These are phyloP conservation scores for Prosapia bicincta DNA, from an alignment of 2,888 invertebrate genomes.

Conservation along the genomic window DNA sequence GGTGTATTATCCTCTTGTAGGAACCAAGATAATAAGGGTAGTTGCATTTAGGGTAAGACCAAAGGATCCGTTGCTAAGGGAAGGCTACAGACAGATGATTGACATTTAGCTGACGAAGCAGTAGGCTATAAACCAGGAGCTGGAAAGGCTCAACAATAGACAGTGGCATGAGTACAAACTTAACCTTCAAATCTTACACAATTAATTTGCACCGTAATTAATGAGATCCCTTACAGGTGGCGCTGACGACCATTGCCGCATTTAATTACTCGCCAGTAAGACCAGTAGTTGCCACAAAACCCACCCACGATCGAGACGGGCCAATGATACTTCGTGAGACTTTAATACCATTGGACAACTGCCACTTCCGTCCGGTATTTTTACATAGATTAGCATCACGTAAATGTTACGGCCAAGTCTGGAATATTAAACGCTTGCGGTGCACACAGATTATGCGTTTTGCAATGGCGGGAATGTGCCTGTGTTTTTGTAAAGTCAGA, in stretches of 20 bases:
- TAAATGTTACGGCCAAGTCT: background rate
- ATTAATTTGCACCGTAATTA: background rate
- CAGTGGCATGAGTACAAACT: background rate
- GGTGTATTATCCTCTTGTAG: too few species aligned
- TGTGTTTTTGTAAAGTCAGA: too few species aligned
- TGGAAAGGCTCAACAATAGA: too few species aligned
- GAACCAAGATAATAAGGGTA: too few species aligned
- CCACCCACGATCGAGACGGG: background rate
- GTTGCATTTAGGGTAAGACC: too few species aligned
- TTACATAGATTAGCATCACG: background rate
- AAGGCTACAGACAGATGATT: too few species aligned
- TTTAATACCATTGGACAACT: background rate
- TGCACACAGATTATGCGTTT: too few species aligned
- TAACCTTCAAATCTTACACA: background rate
- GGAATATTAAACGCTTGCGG: background rate
- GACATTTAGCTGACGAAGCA: too few species aligned
- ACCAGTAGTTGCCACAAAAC: background rate
- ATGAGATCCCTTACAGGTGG: background rate
- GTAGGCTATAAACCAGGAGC: too few species aligned
- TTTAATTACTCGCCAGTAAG: background rate
- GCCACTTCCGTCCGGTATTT: background rate
- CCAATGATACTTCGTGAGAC: background rate
- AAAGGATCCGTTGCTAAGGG: too few species aligned
- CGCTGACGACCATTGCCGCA: background rate
- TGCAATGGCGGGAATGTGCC: background rate